Evolutionary conservation across 2,113 vertebrate genomes (phyloP), one percentile per base, ranked within the genome.

Genomic region (Campylomormyrus tamandua): DNA sequence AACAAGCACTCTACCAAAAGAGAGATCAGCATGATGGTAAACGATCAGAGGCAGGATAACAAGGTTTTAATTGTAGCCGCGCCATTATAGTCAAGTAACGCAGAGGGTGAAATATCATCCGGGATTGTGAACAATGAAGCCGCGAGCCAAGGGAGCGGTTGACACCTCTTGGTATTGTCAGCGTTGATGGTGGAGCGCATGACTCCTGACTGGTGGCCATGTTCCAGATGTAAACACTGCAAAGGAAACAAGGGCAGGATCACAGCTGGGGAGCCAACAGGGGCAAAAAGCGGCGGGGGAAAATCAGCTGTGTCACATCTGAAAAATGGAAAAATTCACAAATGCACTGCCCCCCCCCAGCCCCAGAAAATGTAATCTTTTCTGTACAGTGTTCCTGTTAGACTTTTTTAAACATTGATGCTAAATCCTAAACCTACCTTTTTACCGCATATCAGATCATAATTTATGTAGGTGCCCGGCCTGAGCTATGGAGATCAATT

Each of bases 61-160:
- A 62, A 74, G 45, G 88, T 53, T 89, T 89, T 58, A 89, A 84
- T 84, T 89, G 52, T 7, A 83, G n/a, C 45, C 48, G 50, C 6
- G 35, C 50, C 21, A 5, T 42, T 46, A 13, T 13, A 56, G 89
- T 89, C 77, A 89, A 83, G 88, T 5, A 50, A 89, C 50, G 24
- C 89, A 58, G 17, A 50, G 88, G 77, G 52, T 83, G 74, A 83
- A 89, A 39, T 24, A 42, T 31, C 49, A 89, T 42, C 74, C 50
- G 21, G 89, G 80, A 45, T 45, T 58, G 31, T 21, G 19, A 53
- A 84, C 89, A 83, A 84, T 83, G 50, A 52, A 53, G 77, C 52
- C 49, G 19, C 3, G 77, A 58, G 48, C 48, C 49, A 9, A 5
- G 27, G 88, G 48, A 39, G 5, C 7, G 21, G 35, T 31, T 58